A percentile compares a stretch with the other conserved stretches of the same genome.
Conservation (phyloP, 2,113 vertebrate genomes). For the Stictonetta naevosa region DNA sequence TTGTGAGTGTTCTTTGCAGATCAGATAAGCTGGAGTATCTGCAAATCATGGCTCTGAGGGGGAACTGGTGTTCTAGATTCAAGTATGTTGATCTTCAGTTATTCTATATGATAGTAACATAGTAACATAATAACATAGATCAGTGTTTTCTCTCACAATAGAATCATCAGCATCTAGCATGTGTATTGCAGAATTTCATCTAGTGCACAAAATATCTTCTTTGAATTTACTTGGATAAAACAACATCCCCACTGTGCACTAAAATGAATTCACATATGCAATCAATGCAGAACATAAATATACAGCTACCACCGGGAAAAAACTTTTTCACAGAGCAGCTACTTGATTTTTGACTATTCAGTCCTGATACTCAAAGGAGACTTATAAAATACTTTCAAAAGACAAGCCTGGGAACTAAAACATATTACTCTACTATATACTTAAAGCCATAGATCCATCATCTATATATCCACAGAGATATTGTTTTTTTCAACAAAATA, state of each 20-base stretch:
- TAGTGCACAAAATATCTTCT: not conserved
- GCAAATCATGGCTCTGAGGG: not conserved
- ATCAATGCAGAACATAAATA: not conserved
- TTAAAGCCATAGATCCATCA: not conserved
- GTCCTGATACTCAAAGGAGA: not conserved
- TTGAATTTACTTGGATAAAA: slow-evolving; percentile 7
- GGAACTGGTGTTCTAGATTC: not conserved
- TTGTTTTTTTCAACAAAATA: not conserved
- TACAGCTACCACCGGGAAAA: not conserved
- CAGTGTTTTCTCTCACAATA: not conserved
- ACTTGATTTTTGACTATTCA: slow-evolving; percentile 1
- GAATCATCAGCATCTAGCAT: not conserved
- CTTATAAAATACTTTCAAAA: not conserved
- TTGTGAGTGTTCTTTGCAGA: not conserved
- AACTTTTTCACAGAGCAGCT: not conserved
- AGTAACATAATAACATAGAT: not conserved
- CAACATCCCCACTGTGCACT: not conserved
- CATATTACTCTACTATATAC: not conserved
- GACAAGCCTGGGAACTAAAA: not conserved
- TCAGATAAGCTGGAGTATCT: not conserved
- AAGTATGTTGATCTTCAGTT: not conserved
- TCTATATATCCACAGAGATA: not conserved
- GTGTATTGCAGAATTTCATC: not conserved
- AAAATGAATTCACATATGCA: not conserved
- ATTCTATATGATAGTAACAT: not conserved